Evolutionary conservation across 2,113 vertebrate genomes (phyloP).

Genomic region (Nicator chloris): DNA sequence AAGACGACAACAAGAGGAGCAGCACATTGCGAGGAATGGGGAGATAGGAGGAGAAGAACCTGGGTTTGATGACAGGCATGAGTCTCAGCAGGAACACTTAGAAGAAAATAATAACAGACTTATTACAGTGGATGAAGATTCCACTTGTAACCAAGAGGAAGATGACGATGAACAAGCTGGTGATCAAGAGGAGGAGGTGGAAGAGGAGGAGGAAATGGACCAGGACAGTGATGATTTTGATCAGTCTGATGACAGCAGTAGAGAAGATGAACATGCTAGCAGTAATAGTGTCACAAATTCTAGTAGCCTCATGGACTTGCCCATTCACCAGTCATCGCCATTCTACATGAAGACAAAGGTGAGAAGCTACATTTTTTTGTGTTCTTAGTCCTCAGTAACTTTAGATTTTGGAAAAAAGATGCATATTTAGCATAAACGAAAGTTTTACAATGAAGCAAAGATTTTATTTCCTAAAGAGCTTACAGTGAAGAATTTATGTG

Average conservation of each 20-base stretch:
- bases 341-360: constrained; percentile 90
- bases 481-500: neutral
- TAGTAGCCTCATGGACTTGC: constrained; percentile 81
- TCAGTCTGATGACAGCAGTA: constrained; percentile 91
- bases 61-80: constrained; percentile 65
- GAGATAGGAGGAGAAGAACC: constrained; percentile 70
- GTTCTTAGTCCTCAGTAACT: neutral
- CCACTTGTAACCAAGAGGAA: constrained; percentile 74
- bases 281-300: constrained; percentile 86
- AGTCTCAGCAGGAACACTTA: constrained; percentile 68
- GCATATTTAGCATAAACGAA: neutral
- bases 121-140: constrained; percentile 74
- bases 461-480: neutral
- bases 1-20: constrained; percentile 74
- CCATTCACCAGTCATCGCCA: constrained; percentile 80
- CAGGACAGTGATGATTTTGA: constrained; percentile 98
- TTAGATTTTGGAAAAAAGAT: neutral
- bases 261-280: constrained; percentile 85
- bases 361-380: constrained; percentile 53
- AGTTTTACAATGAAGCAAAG: neutral
- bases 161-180: constrained; percentile 83
- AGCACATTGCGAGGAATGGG: constrained; percentile 73
- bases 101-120: constrained; percentile 83
- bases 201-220: constrained; percentile 98
- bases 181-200: constrained; percentile 82